Percentiles rank a stretch among this genome's conserved stretches.
Evolutionary conservation across 2,797 vertebrate genomes (phyloP).

Genomic region (Amniataba percoides): DNA sequence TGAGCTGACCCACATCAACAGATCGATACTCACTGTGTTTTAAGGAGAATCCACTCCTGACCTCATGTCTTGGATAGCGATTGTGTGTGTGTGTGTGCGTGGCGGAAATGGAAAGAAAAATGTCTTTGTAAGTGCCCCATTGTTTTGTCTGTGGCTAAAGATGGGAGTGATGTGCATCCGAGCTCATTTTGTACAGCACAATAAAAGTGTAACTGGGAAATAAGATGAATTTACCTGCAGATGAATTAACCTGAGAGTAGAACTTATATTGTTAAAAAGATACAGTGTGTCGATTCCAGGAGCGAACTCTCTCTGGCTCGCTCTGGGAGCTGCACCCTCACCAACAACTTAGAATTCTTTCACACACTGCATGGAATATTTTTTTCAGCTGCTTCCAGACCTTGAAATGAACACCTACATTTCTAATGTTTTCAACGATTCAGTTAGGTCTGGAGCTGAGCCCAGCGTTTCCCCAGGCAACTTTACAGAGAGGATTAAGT

Average conservation of each 20-base stretch:
- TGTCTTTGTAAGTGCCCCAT: neutral
- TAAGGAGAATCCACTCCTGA: conserved; percentile 39
- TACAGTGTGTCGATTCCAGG: neutral
- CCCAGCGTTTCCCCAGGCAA: neutral
- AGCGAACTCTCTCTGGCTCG: neutral
- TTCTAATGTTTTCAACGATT: neutral
- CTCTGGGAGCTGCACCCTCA: neutral
- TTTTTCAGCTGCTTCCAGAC: neutral
- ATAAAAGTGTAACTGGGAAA: neutral
- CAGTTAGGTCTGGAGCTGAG: no score
- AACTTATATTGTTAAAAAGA: neutral
- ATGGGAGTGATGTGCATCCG: neutral
- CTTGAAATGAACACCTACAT: neutral
- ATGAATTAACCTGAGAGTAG: neutral
- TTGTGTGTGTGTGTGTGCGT: neutral
- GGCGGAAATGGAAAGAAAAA: neutral
- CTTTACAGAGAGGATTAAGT: neutral
- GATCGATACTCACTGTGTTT: conserved; percentile 39
- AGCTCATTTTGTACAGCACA: neutral
- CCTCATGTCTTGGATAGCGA: conserved; percentile 20
- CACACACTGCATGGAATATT: neutral
- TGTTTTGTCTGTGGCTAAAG: neutral
- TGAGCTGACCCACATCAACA: conserved; percentile 40
- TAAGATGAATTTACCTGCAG: neutral
- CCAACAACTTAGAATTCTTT: neutral